A percentile compares a stretch with the other conserved stretches of the same genome.
phyloP scores from a whole-genome alignment of 2,797 vertebrate species.

The Semaprochilodus insignis region DNA sequence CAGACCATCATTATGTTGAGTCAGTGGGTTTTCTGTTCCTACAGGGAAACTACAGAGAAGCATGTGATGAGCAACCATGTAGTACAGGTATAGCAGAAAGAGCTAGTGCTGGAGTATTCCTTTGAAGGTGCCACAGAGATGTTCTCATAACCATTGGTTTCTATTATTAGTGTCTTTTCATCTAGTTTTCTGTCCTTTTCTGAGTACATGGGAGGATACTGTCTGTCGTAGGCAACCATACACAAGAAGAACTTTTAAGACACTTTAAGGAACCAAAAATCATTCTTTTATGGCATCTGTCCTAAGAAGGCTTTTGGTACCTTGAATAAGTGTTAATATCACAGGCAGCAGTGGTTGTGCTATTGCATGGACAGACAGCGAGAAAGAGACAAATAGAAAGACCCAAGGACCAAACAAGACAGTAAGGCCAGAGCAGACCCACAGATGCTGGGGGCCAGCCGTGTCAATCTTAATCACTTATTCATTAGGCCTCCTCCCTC shows the following conservation, averaged over 20 bases:
- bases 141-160: background rate
- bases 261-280: no score
- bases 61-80: no score
- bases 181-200: background rate
- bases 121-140: background rate
- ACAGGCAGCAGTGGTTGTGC: slow-evolving; percentile 26
- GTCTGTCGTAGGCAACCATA: no score
- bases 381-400: slow-evolving; percentile 31
- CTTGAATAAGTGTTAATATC: background rate
- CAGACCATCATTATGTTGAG: no score
- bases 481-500: slow-evolving; percentile 75
- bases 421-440: slow-evolving; percentile 63
- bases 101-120: background rate
- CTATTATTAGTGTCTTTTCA: background rate
- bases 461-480: slow-evolving; percentile 82
- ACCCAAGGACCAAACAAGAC: slow-evolving; percentile 6
- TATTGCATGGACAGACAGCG: slow-evolving; percentile 49
- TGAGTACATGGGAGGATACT: background rate
- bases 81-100: no score
- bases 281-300: no score
- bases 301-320: background rate
- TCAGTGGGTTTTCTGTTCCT: background rate
- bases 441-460: slow-evolving; percentile 61
- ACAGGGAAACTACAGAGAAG: no score
- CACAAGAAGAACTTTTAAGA: no score